Base-by-base conservation (phyloP, 1,140 invertebrate species). In the Tachypleus tridentatus region DNA sequence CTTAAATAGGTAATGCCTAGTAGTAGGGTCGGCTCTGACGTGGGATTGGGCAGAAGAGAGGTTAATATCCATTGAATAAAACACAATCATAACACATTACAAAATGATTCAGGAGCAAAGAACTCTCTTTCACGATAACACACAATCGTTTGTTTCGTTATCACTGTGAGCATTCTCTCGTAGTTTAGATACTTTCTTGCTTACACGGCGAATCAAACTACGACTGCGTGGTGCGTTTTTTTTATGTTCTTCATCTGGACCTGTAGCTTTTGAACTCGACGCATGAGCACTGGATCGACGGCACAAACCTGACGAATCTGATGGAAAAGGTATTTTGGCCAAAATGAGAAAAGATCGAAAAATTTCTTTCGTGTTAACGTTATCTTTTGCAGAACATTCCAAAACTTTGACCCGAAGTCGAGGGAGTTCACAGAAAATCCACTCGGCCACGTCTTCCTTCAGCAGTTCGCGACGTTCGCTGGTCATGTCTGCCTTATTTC, bases 401-500 rank as follows among this genome's bases (percentile, higher is more conserved):
- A 89, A 80, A 7, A 67, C 64, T 53, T 72, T 72, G 3, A 64
- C 65, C 54, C 69, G 51, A 7, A 72, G 48, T 69, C 70, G 71
- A 3, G 87, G 87, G 61, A 89, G 75, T 73, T 88, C 84, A 70
- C 85, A 87, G 72, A 83, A 87, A 3, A 89, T 78, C 87, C 87
- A 89, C 70, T 89, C 87, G 63, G 84, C 85, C 3, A 88, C 87
- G 71, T 89, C 87, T 74, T 89, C 87, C 62, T 74, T 73, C 47
- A 58, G 64, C 51, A 73, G 72, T 76, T 87, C 84, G 57, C 85
- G 76, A 67, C 84, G 81, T 4, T 70, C 51, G 47, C 64, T 62
- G 5, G 84, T 83, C 49, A 91, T 73, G 73, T 93, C 90, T 48
- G 84, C 77, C 77, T 92, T 92, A 77, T 91, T 91, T 10, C 89